phyloP scores from a whole-genome alignment of 2,797 vertebrate species.

The Pseudochirops corinnae region DNA sequence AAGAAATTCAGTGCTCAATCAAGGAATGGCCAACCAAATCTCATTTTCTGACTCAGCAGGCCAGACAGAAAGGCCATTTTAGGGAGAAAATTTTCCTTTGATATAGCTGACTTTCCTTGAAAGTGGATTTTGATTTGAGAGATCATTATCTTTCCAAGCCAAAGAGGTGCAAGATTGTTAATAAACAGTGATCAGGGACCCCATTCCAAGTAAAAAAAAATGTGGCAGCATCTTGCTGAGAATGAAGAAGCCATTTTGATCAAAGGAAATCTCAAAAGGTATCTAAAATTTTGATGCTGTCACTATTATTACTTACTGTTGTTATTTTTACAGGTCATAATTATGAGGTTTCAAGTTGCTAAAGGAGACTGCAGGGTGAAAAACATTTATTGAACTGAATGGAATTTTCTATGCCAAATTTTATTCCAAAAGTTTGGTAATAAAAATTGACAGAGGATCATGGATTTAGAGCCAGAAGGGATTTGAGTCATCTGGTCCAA shows the following conservation, averaged over 20 bases:
- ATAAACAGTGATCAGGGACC: not conserved
- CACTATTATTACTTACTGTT: not conserved
- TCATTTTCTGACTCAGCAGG: conserved; percentile 2
- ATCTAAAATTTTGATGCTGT: not conserved
- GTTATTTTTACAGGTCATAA: not conserved
- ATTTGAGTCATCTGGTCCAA: not conserved
- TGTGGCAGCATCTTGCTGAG: not conserved
- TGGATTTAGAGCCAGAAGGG: not conserved
- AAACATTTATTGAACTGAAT: not conserved
- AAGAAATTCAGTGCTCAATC: not conserved
- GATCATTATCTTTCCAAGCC: conserved; percentile 4
- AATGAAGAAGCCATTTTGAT: not conserved
- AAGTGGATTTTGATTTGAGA: not conserved
- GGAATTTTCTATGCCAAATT: not conserved
- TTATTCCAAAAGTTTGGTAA: conserved; percentile 19
- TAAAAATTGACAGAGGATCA: not conserved
- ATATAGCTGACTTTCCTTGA: not conserved
- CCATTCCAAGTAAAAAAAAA: not conserved
- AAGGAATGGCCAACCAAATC: not conserved
- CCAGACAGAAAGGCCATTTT: not conserved
- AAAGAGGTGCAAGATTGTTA: not conserved
- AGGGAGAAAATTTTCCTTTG: not conserved
- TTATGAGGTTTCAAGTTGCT: not conserved
- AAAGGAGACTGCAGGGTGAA: not conserved
- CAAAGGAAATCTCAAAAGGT: not conserved